These are phyloP conservation scores for Drosophila stalkeri DNA, from an alignment of 2,888 invertebrate species.

Conservation along the genomic window DNA sequence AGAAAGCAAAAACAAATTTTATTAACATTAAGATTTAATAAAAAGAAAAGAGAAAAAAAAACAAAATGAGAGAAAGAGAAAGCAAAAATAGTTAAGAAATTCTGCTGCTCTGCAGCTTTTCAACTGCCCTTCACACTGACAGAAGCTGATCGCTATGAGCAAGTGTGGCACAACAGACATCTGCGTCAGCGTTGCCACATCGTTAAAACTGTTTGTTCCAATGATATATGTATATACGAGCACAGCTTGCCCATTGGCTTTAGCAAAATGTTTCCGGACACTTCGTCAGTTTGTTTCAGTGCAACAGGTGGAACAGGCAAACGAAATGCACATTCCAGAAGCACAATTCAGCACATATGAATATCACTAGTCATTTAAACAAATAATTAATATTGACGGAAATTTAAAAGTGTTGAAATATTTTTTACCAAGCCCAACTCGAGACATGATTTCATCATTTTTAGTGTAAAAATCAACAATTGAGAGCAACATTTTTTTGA, in stretches of 20 bases:
- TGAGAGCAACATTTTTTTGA: slow-evolving; percentile 24
- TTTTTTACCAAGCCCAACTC: slow-evolving; percentile 37
- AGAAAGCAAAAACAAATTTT: background rate
- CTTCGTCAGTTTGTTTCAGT: background rate
- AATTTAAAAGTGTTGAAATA: slow-evolving; percentile 27
- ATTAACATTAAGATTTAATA: background rate
- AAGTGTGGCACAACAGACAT: slow-evolving; percentile 4
- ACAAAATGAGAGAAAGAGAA: background rate
- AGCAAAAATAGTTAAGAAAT: background rate
- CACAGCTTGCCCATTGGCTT: background rate
- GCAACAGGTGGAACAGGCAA: background rate
- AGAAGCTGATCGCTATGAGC: slow-evolving; percentile 12
- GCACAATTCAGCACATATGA: slow-evolving; percentile 30
- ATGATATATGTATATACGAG: background rate
- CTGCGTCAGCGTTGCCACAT: slow-evolving; percentile 20
- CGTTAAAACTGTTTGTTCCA: background rate
- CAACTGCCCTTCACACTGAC: background rate
- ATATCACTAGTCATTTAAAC: slow-evolving; percentile 66
- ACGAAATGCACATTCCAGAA: background rate
- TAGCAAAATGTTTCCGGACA: background rate
- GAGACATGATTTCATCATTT: slow-evolving; percentile 2
- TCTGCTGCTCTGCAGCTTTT: slow-evolving; percentile 6
- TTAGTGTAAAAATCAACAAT: slow-evolving; percentile 8
- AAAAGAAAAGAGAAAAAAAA: background rate
- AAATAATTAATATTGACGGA: slow-evolving; percentile 11